Evolutionary conservation across 2,888 invertebrate species (phyloP), one percentile per base, ranked within the genome.

Genomic region (Mimachlamys varia): DNA sequence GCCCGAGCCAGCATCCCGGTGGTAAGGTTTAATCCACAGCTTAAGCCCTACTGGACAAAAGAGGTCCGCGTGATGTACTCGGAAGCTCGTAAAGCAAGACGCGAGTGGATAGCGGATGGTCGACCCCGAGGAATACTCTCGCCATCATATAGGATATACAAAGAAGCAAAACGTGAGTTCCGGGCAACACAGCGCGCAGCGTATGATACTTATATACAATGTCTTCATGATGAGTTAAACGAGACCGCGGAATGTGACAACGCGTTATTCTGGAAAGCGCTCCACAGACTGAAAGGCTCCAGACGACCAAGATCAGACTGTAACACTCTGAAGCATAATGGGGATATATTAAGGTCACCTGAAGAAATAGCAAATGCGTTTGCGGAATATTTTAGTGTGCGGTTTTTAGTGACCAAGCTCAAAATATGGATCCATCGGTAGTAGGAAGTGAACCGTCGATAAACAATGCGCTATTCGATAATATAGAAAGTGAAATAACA

Each of bases 231-330:
- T 2, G 88, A 91, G 89, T n/a, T n/a, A n/a, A n/a, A n/a, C n/a
- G n/a, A n/a, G n/a, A n/a, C n/a, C n/a, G n/a, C n/a, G n/a, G n/a
- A 90, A n/a, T 89, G 89, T 58, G 91, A 89, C 38, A 88, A 88
- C 15, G 76, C 89, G 12, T n/a, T 89, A n/a, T 89, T 91, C 19
- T 91, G 91, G 91, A 88, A 89, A 88, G 55, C 55, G 19, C 55
- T 55, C 12, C 55, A 55, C 55, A 55, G 55, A 19, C 19, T 55
- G 13, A 7, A 55, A 19, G 19, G 55, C 19, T 55, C 55, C 3
- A 17, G 3, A 3, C 10, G 15, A 55, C 19, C 55, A 3, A 19
- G 19, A 19, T 55, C 17, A n/a, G n/a, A n/a, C n/a, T n/a, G n/a
- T n/a, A n/a, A n/a, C n/a, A n/a, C n/a, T n/a, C n/a, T n/a, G n/a